Evolutionary conservation across 35 echinoderm and acorn worm genomes (phyloP), one percentile per base, ranked within the genome.

Genomic region (Ophioderma brevispina): DNA sequence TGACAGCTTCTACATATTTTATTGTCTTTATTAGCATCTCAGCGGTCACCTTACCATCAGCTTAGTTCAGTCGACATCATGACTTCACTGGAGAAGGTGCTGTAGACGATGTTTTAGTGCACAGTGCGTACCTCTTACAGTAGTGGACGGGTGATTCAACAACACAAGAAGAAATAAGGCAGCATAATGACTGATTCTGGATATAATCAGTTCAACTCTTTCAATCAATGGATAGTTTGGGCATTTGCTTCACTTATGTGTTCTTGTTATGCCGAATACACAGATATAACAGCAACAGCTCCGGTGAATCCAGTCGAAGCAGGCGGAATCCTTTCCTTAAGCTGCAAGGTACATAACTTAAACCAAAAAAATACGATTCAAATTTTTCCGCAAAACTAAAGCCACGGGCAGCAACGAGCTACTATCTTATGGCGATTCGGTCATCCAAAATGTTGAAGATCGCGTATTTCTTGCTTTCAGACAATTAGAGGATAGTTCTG

Each of bases 1-100:
- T 70, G 59, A 70, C 59, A 70, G 59, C 59, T 70, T 30, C 59
- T 70, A 25, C 59, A 70, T 70, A 70, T 70, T 70, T 70, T 30
- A 70, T 70, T 70, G 59, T 25, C 59, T 70, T 52, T 70, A 70
- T 70, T 25, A 70, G 59, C 59, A 2, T 25, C 59, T 70, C 6
- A 30, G n/a, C 59, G 59, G 59, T 70, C 59, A 70, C n/a, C 59
- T 70, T 70, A 15, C 59, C 4, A 13, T 70, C 15, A 25, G 5
- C 59, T 70, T 70, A 70, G 28, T 18, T 70, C 59, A 70, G 10
- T 70, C 59, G 6, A 25, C 59, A 30, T 25, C 59, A 70, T 70
- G 59, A 25, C 6, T 70, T 70, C 59, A 70, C 10, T 25, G n/a
- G 10, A 15, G 59, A 70, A 70, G 1, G 17, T 70, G n/a, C 59